Evolutionary conservation across 2,797 vertebrate genomes (phyloP), one percentile per base, ranked within the genome.

Genomic region (Lates japonicus): DNA sequence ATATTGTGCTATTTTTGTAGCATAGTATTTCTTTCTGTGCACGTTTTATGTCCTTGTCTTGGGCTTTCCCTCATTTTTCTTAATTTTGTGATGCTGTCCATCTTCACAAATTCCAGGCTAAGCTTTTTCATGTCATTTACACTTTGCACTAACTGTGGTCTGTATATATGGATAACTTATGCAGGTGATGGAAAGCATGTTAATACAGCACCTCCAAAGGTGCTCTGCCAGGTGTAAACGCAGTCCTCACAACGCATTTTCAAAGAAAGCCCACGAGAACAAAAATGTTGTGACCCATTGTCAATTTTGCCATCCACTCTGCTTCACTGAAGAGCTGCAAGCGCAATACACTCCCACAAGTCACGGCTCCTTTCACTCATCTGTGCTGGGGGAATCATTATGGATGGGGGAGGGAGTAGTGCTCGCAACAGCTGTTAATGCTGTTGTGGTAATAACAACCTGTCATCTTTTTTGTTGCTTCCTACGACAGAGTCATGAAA

Each of bases 401-500:
- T 70, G 58, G 72, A 67, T 63, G 59, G 61, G 46, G 31, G 49
- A 63, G 67, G 48, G 44, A 66, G 57, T 35, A 49, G 49, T 0
- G 11, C 85, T 88, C 70, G 31, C 39, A 77, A 64, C 74, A 78
- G 70, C 74, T 83, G 83, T 76, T 85, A 68, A 78, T 83, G 76
- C 70, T 61, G 54, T 65, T 74, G 80, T 48, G 51, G 33, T 80
- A 75, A 76, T 84, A 87, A 79, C 52, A 77, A 75, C 78, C 76
- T 82, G 80, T 83, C 54, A 60, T 69, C 41, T 46, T 72, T 86
- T 29, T 39, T 79, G 68, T 84, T 73, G 72, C 64, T 31, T 33
- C 63, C 42, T 17, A 41, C 5, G 13, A 72, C 63, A 13, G 57
- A 74, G 17, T 29, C 42, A 7, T 48, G 31, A 78, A 74, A 52